phyloP scores from a whole-genome alignment of 2,113 vertebrate species.

The Oryzias javanicus region DNA sequence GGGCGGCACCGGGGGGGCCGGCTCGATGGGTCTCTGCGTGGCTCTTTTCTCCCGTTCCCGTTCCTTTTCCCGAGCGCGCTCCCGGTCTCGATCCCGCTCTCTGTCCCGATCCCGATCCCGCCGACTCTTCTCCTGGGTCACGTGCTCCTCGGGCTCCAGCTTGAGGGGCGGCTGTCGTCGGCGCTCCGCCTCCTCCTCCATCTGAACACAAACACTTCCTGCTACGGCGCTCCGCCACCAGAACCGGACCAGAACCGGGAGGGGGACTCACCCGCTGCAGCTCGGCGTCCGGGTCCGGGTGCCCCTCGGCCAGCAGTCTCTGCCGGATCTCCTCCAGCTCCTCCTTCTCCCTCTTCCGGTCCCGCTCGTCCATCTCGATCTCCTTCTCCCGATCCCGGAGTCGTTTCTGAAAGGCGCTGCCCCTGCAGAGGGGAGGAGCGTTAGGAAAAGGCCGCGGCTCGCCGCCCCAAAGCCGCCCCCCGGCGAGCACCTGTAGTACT shows the following conservation, averaged over 20 bases:
- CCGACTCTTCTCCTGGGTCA: constrained; percentile 76
- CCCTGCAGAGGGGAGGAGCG: constrained; percentile 76
- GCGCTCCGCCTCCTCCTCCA: constrained; percentile 97
- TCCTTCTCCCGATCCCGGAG: constrained; percentile 97
- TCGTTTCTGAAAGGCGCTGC: constrained; percentile 96
- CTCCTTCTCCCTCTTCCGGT: constrained; percentile 95
- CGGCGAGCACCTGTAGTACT: constrained; percentile 87
- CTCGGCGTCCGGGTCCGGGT: constrained; percentile 97
- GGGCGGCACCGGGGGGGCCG: constrained; percentile 75
- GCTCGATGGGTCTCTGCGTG: constrained; percentile 59
- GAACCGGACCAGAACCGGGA: neutral
- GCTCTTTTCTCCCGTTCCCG: constrained; percentile 77
- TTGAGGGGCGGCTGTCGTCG: constrained; percentile 91
- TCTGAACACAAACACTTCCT: constrained; percentile 66
- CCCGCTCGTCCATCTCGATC: constrained; percentile 93
- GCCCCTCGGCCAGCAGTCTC: constrained; percentile 94
- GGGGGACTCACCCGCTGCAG: constrained; percentile 86
- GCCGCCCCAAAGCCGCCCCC: neutral
- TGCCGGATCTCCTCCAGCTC: constrained; percentile 96
- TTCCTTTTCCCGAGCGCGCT: constrained; percentile 60
- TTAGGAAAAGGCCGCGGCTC: neutral
- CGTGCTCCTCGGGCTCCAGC: constrained; percentile 87
- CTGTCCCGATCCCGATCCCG: constrained; percentile 74
- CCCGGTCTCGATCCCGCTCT: constrained; percentile 71
- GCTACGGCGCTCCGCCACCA: neutral